Evolutionary conservation across 2,113 vertebrate species (phyloP), one percentile per base, ranked within the genome.

Genomic region (Lampris incognitus): DNA sequence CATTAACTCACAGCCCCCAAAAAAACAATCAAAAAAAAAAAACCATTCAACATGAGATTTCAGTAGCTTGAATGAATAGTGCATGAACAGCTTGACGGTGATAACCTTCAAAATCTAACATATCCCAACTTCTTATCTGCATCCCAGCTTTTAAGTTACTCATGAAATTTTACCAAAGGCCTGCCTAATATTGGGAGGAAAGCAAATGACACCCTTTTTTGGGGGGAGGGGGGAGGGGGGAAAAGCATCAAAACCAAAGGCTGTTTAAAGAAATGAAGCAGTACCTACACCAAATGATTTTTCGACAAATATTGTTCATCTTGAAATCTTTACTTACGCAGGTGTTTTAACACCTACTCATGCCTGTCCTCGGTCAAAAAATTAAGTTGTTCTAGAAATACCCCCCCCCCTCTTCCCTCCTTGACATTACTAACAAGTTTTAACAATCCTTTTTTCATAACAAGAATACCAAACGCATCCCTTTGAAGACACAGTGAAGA

Each of bases 51-150:
- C 80, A 90, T 83, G 83, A 78, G 86, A 87, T 90, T 94, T 93
- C 95, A 96, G 94, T 96, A 97, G 95, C 95, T 95, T 95, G 92
- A 94, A 89, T 84, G 94, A 95, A 94, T 95, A 94, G 93, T 94
- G 94, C 94, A 94, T 93, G 93, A 94, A 94, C 93, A 82, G 88
- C 94, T 94, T 93, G 90, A 91, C 93, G 91, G 94, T 91, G 94
- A 93, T 81, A 73, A 89, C 84, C 81, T 87, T 86, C 81, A 87
- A 74, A 79, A 71, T 74, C 78, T 72, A 81, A 94, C 92, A 90
- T 86, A 87, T 90, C 92, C 89, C 89, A 88, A 89, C 91, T 94
- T 94, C 93, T 90, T 93, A 94, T 93, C 94, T 93, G 84, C 85
- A 85, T 70, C 75, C 91, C 83, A 65, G 85, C 86, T 88, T 84